A percentile compares a stretch with the other conserved stretches of the same genome.
Evolutionary conservation across 2,113 vertebrate species (phyloP).

Genomic region (Paramisgurnus dabryanus): DNA sequence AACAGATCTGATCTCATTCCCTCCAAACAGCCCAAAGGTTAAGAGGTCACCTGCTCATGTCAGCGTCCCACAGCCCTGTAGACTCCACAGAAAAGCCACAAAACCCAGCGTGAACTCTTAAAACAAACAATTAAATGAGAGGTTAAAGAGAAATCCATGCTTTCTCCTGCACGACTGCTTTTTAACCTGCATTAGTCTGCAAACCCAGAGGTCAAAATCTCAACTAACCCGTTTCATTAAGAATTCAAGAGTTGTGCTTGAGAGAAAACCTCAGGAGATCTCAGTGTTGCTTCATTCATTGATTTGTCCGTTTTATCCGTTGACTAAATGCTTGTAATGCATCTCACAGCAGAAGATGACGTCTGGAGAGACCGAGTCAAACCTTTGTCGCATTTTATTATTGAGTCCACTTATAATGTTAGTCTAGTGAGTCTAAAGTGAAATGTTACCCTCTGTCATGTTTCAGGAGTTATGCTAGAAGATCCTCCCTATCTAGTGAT

Average conservation of each 20-base stretch:
- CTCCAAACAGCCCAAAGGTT: constrained; percentile 34
- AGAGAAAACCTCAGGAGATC: neutral
- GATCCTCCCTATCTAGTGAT: too few relatives aligned
- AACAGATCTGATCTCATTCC: neutral
- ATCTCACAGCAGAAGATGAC: neutral
- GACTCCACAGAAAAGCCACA: constrained; percentile 45
- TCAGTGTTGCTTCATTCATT: neutral
- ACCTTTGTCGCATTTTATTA: too few relatives aligned
- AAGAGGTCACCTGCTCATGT: constrained; percentile 46
- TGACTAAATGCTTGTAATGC: neutral
- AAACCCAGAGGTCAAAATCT: neutral
- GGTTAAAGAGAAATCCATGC: constrained; percentile 31
- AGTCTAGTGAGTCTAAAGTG: neutral
- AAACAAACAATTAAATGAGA: constrained; percentile 55
- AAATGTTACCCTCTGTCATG: neutral
- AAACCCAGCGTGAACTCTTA: constrained; percentile 36
- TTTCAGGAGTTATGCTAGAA: too few relatives aligned
- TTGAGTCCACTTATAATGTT: neutral
- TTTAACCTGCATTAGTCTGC: constrained; percentile 29
- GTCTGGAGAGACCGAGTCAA: neutral
- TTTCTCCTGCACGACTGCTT: constrained; percentile 19
- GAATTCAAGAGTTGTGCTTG: neutral
- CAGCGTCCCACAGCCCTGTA: constrained; percentile 36
- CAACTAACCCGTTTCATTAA: too few relatives aligned
- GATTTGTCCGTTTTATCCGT: neutral